Evolutionary conservation across 2,797 vertebrate species (phyloP).

Genomic region (Phalanger gymnotis): DNA sequence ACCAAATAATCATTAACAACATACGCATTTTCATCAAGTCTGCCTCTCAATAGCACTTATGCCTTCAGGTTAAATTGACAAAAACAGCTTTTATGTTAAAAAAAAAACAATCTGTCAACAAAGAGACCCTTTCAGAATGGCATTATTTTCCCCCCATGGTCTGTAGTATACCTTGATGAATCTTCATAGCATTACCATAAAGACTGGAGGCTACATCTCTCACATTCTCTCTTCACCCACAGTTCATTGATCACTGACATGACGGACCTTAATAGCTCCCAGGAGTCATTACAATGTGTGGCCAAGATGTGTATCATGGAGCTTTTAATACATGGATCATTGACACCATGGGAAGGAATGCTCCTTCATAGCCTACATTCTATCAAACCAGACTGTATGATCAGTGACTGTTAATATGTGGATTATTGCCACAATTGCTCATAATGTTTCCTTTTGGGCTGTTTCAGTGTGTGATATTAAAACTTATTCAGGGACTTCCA

Average conservation of each 20-base stretch:
- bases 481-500: background rate
- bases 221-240: constrained; percentile 32
- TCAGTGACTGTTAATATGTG: constrained; percentile 67
- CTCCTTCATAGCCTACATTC: constrained; percentile 61
- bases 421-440: constrained; percentile 65
- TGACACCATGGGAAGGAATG: constrained; percentile 63
- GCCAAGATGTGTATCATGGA: constrained; percentile 47
- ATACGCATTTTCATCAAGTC: constrained; percentile 7
- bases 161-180: background rate
- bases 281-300: constrained; percentile 62
- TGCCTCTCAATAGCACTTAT: constrained; percentile 2
- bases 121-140: background rate
- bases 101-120: background rate
- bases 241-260: constrained; percentile 70
- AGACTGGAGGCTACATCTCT: constrained; percentile 47
- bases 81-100: background rate
- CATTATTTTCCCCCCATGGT: background rate
- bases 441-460: constrained; percentile 67
- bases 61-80: background rate
- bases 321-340: constrained; percentile 65
- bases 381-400: constrained; percentile 56
- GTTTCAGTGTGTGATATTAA: constrained; percentile 30
- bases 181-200: constrained; percentile 43
- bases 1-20: constrained; percentile 13
- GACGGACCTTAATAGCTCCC: constrained; percentile 56